phyloP scores from a whole-genome alignment of 2,888 invertebrate species.

The Pelosia muscerda region DNA sequence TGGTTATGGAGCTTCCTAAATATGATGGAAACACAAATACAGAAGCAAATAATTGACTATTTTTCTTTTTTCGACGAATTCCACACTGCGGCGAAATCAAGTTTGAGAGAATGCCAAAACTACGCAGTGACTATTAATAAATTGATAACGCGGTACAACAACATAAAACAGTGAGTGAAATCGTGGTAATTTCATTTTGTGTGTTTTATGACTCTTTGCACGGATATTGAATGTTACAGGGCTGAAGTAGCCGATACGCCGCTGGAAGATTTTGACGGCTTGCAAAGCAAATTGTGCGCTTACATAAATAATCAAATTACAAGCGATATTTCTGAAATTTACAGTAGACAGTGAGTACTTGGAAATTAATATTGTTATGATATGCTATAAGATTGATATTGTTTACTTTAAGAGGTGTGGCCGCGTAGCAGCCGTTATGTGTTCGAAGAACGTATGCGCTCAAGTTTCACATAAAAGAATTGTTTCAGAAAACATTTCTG shows the following conservation, averaged over 20 bases:
- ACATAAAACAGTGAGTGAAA: slow-evolving; percentile 80
- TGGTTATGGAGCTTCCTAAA: slow-evolving; percentile 51
- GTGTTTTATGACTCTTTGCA: slow-evolving; percentile 41
- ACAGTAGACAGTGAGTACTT: slow-evolving; percentile 72
- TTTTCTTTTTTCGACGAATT: slow-evolving; percentile 84
- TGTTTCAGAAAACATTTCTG: background rate
- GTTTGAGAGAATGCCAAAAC: slow-evolving; percentile 83
- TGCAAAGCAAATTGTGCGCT: slow-evolving; percentile 75
- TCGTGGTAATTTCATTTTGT: slow-evolving; percentile 47
- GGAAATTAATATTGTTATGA: background rate
- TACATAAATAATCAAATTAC: slow-evolving; percentile 76
- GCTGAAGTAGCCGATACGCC: slow-evolving; percentile 76
- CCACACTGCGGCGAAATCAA: slow-evolving; percentile 76
- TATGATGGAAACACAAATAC: slow-evolving; percentile 82
- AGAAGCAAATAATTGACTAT: slow-evolving; percentile 84
- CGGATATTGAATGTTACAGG: slow-evolving; percentile 59
- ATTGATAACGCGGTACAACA: slow-evolving; percentile 82
- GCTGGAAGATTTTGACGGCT: slow-evolving; percentile 74
- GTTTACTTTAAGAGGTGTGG: background rate
- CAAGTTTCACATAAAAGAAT: background rate
- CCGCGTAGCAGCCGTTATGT: background rate
- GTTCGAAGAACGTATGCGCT: background rate
- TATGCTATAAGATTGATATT: background rate
- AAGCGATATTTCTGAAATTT: slow-evolving; percentile 75
- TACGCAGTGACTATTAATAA: slow-evolving; percentile 83